phyloP scores from a whole-genome alignment of 2,797 vertebrate genomes.

The Falco novaeseelandiae region DNA sequence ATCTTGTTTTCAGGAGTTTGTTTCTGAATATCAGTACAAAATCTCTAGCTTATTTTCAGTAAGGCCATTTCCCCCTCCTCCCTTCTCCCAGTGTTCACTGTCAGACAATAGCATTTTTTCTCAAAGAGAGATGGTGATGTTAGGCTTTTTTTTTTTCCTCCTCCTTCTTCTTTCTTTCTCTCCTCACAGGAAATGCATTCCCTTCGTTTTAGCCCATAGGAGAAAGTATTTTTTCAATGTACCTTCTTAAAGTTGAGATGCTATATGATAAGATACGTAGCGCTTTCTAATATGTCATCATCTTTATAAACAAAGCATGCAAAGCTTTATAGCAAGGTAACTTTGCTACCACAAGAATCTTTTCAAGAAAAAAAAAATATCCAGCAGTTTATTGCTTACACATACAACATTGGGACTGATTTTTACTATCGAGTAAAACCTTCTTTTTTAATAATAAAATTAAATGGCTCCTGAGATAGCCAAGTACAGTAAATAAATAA shows the following conservation, averaged over 20 bases:
- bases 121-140: neutral
- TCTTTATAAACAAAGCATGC: slow-evolving; percentile 11
- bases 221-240: neutral
- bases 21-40: slow-evolving; percentile 43
- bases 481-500: neutral
- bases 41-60: slow-evolving; percentile 42
- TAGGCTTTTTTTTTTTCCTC: neutral
- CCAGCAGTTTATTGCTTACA: neutral
- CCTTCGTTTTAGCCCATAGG: neutral
- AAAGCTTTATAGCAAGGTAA: neutral
- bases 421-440: neutral
- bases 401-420: neutral
- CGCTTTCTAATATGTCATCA: neutral
- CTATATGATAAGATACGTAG: neutral
- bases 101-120: slow-evolving; percentile 15
- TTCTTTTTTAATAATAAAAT: slow-evolving; percentile 5
- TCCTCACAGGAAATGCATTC: neutral
- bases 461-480: neutral
- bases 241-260: neutral
- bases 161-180: too few species aligned
- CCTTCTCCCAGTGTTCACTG: neutral
- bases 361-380: neutral
- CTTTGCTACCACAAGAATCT: neutral
- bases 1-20: slow-evolving; percentile 59
- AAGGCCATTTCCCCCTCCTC: neutral